These are phyloP conservation scores for Rhopalosiphum nymphaeae DNA, from an alignment of 2,888 invertebrate species.

Conservation along the genomic window DNA sequence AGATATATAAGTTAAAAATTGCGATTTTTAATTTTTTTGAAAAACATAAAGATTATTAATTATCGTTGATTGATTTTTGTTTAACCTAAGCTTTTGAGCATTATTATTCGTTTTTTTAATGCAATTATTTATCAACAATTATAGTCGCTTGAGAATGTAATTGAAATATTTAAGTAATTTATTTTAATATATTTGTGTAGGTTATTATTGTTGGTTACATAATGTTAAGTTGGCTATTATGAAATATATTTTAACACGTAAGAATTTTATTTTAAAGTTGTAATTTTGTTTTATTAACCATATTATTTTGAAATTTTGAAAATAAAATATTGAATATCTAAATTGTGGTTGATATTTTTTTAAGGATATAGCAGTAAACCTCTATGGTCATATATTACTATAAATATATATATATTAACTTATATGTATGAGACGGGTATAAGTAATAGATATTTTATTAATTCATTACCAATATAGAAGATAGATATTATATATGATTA, in stretches of 20 bases:
- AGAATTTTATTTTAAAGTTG: neutral
- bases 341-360: neutral
- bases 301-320: neutral
- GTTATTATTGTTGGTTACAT: neutral
- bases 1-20: neutral
- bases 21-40: neutral
- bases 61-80: neutral
- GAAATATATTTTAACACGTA: neutral
- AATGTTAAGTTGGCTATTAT: slow-evolving; percentile 4
- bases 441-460: neutral
- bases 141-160: neutral
- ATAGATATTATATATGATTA: neutral
- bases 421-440: neutral
- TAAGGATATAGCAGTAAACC: neutral
- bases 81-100: neutral
- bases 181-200: neutral
- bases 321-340: neutral
- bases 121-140: neutral
- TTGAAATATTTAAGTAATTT: neutral
- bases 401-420: neutral
- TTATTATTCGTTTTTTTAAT: neutral
- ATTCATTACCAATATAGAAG: neutral
- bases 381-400: neutral
- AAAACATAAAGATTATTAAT: neutral
- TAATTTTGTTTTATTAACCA: neutral